Percentiles rank a stretch among this genome's conserved stretches.
phyloP scores from a whole-genome alignment of 2,113 vertebrate genomes.

The Maccullochella peelii region DNA sequence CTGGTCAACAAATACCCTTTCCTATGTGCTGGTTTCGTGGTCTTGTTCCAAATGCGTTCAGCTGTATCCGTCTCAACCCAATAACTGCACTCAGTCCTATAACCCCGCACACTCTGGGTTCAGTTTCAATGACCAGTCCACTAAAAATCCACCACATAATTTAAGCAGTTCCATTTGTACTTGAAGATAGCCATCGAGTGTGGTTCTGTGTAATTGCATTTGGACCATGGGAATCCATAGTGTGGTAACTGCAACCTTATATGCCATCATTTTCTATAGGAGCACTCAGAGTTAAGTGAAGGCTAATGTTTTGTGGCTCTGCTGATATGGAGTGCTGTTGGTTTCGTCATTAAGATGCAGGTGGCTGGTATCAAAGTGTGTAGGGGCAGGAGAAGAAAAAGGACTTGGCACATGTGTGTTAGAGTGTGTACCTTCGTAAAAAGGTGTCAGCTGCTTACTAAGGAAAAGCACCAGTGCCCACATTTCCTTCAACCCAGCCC shows the following conservation, averaged over 20 bases:
- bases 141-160: conserved; percentile 66
- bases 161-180: conserved; percentile 68
- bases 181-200: conserved; percentile 66
- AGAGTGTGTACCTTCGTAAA: background rate
- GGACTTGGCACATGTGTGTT: background rate
- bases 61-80: conserved; percentile 46
- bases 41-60: conserved; percentile 54
- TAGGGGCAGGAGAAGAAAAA: background rate
- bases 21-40: conserved; percentile 52
- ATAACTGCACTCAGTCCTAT: conserved; percentile 72
- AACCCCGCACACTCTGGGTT: conserved; percentile 29
- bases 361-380: conserved; percentile 30
- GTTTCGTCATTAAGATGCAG: conserved; percentile 65
- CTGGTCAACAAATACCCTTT: conserved; percentile 44
- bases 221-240: conserved; percentile 71
- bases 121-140: conserved; percentile 54
- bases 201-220: conserved; percentile 77
- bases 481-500: background rate
- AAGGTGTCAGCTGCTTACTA: conserved; percentile 15
- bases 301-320: conserved; percentile 76
- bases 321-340: conserved; percentile 67
- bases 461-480: background rate
- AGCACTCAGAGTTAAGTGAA: conserved; percentile 77
- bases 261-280: conserved; percentile 76
- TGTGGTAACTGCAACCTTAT: conserved; percentile 74